Evolutionary conservation across 2,888 invertebrate species (phyloP), one percentile per base, ranked within the genome.

Genomic region (Belgica antarctica): DNA sequence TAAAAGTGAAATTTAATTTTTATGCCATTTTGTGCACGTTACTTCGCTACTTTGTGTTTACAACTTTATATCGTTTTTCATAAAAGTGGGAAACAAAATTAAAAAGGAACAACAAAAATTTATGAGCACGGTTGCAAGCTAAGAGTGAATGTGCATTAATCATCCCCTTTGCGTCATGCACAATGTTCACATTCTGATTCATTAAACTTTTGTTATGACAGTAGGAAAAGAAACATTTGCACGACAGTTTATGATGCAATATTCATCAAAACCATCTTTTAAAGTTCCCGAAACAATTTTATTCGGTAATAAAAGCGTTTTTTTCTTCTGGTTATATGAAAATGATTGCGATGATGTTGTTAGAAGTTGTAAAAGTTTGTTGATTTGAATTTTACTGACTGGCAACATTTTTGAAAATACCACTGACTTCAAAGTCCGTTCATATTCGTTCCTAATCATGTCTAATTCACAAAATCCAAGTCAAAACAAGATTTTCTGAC

Each of bases 121-220:
- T 52, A 52, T 59, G 27, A 59, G 25, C 5, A 25, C 27, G 59
- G 15, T n/a, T n/a, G 25, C n/a, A n/a, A n/a, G n/a, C n/a, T n/a
- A 27, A n/a, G 59, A n/a, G 25, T 41, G 25, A 66, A 66, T 46
- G 7, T 68, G 57, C 57, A 57, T 68, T 68, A 66, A 66, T 68
- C 68, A 22, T 34, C 22, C 57, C 57, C 68, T 57, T 25, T 27
- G 57, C 52, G 41, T 65, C 25, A 57, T 68, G 52, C 31, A 68
- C 47, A 52, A 3, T 17, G 19, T 17, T 57, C 4, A 27, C 46
- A 66, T 66, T 68, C 57, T 68, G 68, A 57, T 68, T 68, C 68
- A 68, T 68, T 68, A 68, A 68, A 68, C 68, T 68, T 62, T 68
- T 65, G 65, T 65, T 65, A 65, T 65, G 65, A 65, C 47, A 47